Percentiles rank a stretch among this genome's conserved stretches.
Evolutionary conservation across 2,797 vertebrate genomes (phyloP).

Genomic region (Lepilemur septentrionalis): DNA sequence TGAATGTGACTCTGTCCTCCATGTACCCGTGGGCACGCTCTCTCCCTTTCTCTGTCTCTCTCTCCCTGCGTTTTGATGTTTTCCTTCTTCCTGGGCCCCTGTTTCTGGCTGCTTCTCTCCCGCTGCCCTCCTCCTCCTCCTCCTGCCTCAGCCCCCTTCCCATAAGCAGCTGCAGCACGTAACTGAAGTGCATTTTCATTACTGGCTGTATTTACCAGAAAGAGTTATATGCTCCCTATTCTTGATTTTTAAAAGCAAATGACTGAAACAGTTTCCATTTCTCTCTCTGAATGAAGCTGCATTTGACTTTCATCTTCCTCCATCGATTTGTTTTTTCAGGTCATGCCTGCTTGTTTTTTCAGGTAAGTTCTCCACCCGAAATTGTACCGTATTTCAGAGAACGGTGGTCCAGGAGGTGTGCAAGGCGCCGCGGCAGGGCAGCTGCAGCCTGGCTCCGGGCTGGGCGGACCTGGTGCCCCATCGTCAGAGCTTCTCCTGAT

Average conservation of each 20-base stretch:
- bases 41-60: neutral
- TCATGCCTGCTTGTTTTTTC: neutral
- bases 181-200: neutral
- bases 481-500: neutral
- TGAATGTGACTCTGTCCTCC: neutral
- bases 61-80: neutral
- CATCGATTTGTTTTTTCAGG: slow-evolving; percentile 33
- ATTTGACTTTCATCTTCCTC: slow-evolving; percentile 37
- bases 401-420: neutral
- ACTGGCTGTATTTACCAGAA: neutral
- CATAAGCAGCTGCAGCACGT: neutral
- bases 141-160: neutral
- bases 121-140: no score
- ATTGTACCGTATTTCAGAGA: neutral
- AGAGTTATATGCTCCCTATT: neutral
- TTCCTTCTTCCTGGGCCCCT: neutral
- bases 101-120: neutral
- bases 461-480: neutral
- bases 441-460: rapidly evolving
- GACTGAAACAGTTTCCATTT: neutral
- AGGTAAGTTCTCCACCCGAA: neutral
- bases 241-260: slow-evolving; percentile 47
- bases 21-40: rapidly evolving
- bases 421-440: rapidly evolving
- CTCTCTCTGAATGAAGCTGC: slow-evolving; percentile 19